Base-by-base conservation (phyloP, 1,140 invertebrate genomes). In the Lasioglossum baleicum region DNA sequence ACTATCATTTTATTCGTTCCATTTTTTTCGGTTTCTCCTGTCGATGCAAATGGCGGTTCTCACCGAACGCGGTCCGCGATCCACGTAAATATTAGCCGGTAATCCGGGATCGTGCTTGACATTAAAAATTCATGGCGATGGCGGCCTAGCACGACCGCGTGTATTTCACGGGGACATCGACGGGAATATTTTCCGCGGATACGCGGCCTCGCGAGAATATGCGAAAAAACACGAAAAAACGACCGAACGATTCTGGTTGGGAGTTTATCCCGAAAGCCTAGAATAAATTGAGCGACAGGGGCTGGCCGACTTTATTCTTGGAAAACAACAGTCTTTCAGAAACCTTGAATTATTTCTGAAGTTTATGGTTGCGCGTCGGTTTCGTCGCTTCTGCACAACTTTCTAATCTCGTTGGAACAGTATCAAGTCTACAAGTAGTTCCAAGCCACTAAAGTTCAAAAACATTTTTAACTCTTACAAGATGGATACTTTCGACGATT, bases 111-210 rank as follows among this genome's bases (percentile, higher is more conserved):
- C n/a, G 58, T 11, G 22, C n/a, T 48, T n/a, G 4, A 51, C 69
- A 77, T 77, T 63, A 77, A 71, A 77, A 70, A 77, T 77, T 77
- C 67, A 71, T 35, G 40, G 15, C 31, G n/a, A 40, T 20, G 20
- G 20, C 15, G 42, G 10, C 10, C 11, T 11, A 11, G 44, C 26
- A 26, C 44, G 26, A 15, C 17, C 15, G 26, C 26, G 8, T 58
- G 42, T 15, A 22, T 42, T 56, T 67, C 56, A 26, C 26, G 44
- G 68, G 68, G 63, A 40, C 40, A 53, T 64, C 63, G 35, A 26
- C 15, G 20, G 10, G 20, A 15, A 40, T 42, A 13, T 22, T 35
- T 22, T 70, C 2, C 56, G 17, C 35, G 7, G 6, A 10, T 11
- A 5, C 56, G 17, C 35, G 11, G 6, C 15, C 20, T 15, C 26